Percentiles rank a stretch among this genome's conserved stretches.
phyloP scores from a whole-genome alignment of 2,113 vertebrate genomes.

The Potamarius usumacintae region DNA sequence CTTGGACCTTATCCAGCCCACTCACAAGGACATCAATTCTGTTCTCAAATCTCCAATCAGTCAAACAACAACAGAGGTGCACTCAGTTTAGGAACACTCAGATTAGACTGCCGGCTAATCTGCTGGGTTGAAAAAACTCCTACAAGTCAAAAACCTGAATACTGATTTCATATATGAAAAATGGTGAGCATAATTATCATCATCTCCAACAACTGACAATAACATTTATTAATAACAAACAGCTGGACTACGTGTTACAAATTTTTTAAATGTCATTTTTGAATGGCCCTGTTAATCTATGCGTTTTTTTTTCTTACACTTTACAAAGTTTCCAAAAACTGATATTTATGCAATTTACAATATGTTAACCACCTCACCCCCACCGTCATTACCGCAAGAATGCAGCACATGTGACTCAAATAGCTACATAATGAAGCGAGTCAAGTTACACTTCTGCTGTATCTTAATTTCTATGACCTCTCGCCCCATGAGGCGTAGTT shows the following conservation, averaged over 20 bases:
- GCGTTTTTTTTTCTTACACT: neutral
- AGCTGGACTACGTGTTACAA: neutral
- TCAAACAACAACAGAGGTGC: neutral
- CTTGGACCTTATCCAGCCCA: slow-evolving; percentile 53
- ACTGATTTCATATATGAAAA: neutral
- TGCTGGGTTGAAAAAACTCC: neutral
- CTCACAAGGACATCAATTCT: slow-evolving; percentile 49
- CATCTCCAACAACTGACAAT: neutral
- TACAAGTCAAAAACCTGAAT: neutral
- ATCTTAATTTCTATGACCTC: slow-evolving; percentile 55
- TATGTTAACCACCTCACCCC: neutral
- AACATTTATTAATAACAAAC: neutral
- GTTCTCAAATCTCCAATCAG: slow-evolving; percentile 23
- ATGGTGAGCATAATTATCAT: neutral
- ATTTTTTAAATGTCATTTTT: neutral
- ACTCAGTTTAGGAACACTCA: slow-evolving; percentile 8
- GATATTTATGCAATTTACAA: slow-evolving; percentile 22
- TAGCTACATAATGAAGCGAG: slow-evolving; percentile 47
- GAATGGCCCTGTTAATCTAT: neutral
- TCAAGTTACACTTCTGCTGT: slow-evolving; percentile 35
- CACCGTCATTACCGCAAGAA: slow-evolving; percentile 44
- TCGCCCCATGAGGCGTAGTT: slow-evolving; percentile 59
- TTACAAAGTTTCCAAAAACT: neutral
- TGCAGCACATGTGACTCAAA: slow-evolving; percentile 53
- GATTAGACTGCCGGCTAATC: neutral